Percentiles rank a stretch among this genome's conserved stretches.
Conservation (phyloP, 2,113 vertebrate genomes). For the Panthera uncia region DNA sequence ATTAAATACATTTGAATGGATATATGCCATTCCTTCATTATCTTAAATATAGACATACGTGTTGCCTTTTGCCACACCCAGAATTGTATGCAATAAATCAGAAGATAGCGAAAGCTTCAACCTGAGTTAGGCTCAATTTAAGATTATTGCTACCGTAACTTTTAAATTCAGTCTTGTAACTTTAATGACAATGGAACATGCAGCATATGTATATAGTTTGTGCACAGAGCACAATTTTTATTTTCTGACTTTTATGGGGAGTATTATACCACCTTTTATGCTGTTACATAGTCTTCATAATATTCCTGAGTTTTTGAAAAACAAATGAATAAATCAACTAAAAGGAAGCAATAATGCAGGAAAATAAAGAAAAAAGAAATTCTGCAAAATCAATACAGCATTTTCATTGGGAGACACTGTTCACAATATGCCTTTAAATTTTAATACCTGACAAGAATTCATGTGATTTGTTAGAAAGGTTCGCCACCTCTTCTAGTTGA, state of each 20-base stretch:
- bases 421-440: background rate
- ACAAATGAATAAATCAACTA: background rate
- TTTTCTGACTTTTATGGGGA: background rate
- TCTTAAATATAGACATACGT: background rate
- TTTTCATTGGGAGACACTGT: background rate
- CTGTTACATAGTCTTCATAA: background rate
- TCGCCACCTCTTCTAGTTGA: background rate
- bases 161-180: background rate
- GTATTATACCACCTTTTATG: background rate
- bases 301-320: background rate
- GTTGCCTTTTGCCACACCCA: background rate
- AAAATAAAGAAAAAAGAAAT: conserved; percentile 4
- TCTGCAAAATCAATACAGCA: background rate
- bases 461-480: background rate
- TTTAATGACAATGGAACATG: background rate
- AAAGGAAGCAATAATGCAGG: background rate
- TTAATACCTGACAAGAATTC: background rate
- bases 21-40: background rate
- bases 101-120: background rate
- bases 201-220: background rate
- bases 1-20: background rate
- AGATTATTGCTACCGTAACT: background rate
- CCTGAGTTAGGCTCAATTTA: background rate
- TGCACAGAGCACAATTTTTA: background rate
- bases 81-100: background rate